These are phyloP conservation scores for Sebastes oblongus DNA, from an alignment of 2,797 vertebrate genomes.

Conservation along the genomic window DNA sequence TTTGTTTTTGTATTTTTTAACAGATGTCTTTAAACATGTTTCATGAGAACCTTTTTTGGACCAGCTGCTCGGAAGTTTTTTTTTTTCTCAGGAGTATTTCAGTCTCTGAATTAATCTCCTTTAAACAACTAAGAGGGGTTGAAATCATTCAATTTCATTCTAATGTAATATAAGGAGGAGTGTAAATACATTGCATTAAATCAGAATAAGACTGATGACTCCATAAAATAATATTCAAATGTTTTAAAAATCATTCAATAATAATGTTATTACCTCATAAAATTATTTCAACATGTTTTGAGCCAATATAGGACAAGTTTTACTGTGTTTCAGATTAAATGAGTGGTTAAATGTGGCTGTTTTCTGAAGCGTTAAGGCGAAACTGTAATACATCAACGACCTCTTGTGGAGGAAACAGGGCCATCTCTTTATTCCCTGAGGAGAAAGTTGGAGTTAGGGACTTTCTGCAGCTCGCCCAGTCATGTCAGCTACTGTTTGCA, in stretches of 20 bases:
- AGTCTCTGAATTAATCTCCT: neutral
- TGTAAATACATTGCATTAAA: neutral
- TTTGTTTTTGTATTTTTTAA: neutral
- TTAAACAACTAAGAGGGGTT: neutral
- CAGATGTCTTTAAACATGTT: neutral
- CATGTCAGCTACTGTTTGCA: conserved; percentile 11
- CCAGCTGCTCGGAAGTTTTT: neutral
- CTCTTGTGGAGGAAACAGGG: conserved; percentile 78
- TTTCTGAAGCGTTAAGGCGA: conserved; percentile 5
- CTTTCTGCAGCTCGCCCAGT: neutral
- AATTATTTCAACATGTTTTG: neutral
- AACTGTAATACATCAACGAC: conserved; percentile 81
- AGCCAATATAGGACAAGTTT: neutral
- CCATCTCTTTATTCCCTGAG: conserved; percentile 19
- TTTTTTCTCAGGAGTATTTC: neutral
- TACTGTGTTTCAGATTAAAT: neutral
- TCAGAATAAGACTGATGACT: neutral
- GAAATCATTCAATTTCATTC: neutral
- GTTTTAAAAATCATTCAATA: neutral
- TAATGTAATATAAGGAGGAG: neutral
- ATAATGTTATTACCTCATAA: neutral
- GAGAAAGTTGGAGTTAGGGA: conserved; percentile 18
- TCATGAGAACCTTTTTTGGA: neutral
- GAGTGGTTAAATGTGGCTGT: neutral
- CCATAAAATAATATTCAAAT: neutral